Conservation (phyloP, 2,113 vertebrate genomes). For the Chamaea fasciata region DNA sequence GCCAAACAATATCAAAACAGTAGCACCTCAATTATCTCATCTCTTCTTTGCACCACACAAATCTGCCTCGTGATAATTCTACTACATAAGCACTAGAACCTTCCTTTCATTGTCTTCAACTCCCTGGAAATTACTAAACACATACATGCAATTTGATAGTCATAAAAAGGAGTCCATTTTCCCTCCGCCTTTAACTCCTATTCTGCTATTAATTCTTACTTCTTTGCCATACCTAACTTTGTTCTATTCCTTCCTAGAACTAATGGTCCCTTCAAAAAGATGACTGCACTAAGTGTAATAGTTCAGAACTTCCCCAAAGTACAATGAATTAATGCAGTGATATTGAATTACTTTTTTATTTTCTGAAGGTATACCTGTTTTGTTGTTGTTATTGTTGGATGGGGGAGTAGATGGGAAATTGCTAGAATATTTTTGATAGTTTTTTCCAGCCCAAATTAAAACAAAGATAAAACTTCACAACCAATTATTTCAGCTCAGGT, state of each 20-base stretch:
- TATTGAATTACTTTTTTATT: background rate
- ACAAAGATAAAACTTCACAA: background rate
- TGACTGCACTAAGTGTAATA: background rate
- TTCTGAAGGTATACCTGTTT: background rate
- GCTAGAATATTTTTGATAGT: background rate
- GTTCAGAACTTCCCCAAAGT: background rate
- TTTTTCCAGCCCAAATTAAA: background rate
- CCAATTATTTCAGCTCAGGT: background rate
- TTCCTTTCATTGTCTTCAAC: background rate
- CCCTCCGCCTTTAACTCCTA: background rate
- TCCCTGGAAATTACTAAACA: background rate
- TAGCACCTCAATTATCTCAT: background rate
- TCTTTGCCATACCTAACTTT: background rate
- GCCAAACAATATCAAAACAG: background rate
- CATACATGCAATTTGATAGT: background rate
- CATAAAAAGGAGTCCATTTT: accelerated
- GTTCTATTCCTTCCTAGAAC: background rate
- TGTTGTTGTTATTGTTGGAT: background rate
- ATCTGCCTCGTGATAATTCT: background rate
- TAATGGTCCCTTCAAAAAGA: background rate
- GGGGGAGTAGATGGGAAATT: accelerated
- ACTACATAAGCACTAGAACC: background rate
- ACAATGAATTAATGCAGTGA: background rate
- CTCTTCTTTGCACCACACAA: background rate
- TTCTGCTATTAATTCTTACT: background rate